Conservation (phyloP, 2,888 invertebrate species). For the Neoitamus cyanurus region DNA sequence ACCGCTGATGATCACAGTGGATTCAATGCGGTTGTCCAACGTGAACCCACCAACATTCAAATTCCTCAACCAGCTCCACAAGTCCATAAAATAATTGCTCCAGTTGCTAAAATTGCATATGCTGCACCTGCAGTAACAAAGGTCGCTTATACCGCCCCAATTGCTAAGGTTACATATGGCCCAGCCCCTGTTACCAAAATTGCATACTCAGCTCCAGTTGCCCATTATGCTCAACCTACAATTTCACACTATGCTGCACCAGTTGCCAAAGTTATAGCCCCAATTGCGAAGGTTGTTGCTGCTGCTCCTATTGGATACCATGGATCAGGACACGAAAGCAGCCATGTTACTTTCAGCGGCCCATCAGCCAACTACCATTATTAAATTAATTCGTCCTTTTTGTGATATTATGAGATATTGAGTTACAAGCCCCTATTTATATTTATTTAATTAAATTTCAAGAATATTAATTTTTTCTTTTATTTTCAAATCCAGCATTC, state of each 20-base stretch:
- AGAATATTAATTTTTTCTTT: neutral
- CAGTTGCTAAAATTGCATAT: conserved; percentile 55
- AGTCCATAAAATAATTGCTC: conserved; percentile 52
- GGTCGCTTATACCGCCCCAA: conserved; percentile 37
- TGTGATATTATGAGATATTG: neutral
- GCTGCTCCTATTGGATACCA: neutral
- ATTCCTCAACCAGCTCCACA: conserved; percentile 59
- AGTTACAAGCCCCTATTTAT: neutral
- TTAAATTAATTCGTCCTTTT: neutral
- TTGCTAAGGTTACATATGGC: conserved; percentile 1
- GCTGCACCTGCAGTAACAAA: conserved; percentile 51
- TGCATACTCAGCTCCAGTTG: neutral
- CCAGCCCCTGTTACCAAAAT: conserved; percentile 19
- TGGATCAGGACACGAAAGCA: neutral
- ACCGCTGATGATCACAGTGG: conserved; percentile 68
- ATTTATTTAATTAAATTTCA: neutral
- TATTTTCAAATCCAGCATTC: too few species aligned
- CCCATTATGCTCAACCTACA: conserved; percentile 54
- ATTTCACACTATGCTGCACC: conserved; percentile 55
- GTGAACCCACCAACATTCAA: conserved; percentile 62
- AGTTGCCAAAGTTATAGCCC: conserved; percentile 45
- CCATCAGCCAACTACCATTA: neutral
- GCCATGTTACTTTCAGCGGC: neutral
- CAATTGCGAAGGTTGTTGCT: neutral
- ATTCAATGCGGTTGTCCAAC: conserved; percentile 69